Evolutionary conservation across 2,888 invertebrate genomes (phyloP).

Genomic region (Bellardia bayeri): DNA sequence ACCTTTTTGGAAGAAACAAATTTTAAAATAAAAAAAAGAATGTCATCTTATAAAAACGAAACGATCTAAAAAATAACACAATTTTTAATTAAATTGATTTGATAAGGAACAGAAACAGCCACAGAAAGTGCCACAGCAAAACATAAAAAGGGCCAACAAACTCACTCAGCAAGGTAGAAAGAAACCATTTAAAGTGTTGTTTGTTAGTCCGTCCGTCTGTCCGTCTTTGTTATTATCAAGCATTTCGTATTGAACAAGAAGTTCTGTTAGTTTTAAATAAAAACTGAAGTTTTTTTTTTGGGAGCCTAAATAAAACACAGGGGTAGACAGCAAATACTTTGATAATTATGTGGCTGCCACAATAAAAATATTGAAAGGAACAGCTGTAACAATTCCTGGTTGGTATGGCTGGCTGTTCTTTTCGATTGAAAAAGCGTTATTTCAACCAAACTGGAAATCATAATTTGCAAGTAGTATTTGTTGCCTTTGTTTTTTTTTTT

Average conservation of each 20-base stretch:
- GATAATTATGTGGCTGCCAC: conserved; percentile 20
- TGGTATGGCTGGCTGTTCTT: conserved; percentile 11
- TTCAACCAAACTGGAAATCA: conserved; percentile 67
- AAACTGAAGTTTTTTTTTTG: background rate
- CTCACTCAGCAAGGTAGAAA: background rate
- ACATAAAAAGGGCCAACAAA: conserved; percentile 17
- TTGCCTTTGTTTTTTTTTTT: conserved; percentile 7
- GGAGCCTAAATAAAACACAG: background rate
- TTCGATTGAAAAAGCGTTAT: conserved; percentile 53
- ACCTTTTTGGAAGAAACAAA: background rate
- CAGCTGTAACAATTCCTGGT: conserved; percentile 61
- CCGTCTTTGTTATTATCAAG: background rate
- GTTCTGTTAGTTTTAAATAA: conserved; percentile 41
- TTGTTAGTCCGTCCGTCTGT: background rate
- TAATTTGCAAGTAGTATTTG: conserved; percentile 60
- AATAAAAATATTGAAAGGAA: conserved; percentile 18
- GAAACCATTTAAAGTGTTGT: background rate
- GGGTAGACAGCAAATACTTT: conserved; percentile 9
- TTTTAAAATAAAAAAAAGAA: conserved; percentile 25
- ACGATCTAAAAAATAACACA: conserved; percentile 60
- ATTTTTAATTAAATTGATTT: conserved; percentile 71
- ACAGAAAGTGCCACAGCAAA: conserved; percentile 20
- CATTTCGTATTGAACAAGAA: conserved; percentile 1
- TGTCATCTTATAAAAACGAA: conserved; percentile 59
- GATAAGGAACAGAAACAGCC: conserved; percentile 50